A percentile compares a stretch with the other conserved stretches of the same genome.
Conservation (phyloP, 2,113 vertebrate species). For the Catagonus wagneri region DNA sequence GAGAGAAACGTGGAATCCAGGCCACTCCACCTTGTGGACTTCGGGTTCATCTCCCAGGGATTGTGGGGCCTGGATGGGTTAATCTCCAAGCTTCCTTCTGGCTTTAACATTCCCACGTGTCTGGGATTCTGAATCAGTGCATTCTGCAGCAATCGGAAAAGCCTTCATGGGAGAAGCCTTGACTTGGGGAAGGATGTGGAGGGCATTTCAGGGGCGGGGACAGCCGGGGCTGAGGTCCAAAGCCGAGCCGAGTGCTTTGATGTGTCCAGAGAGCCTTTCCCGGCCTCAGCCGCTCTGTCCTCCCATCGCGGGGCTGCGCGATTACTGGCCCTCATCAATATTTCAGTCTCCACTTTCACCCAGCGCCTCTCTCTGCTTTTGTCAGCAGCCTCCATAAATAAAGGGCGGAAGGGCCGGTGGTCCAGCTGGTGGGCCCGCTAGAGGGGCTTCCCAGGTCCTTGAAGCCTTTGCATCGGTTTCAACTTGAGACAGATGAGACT, state of each 20-base stretch:
- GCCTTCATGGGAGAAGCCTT: rapidly evolving
- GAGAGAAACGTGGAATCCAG: not conserved
- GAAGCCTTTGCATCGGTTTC: not conserved
- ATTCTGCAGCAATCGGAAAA: not conserved
- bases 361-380: not conserved
- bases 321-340: not conserved
- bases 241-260: not conserved
- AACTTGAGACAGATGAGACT: not conserved
- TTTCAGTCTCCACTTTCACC: not conserved
- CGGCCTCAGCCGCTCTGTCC: not conserved
- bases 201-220: no score
- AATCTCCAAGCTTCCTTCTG: not conserved
- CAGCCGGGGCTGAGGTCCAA: not conserved
- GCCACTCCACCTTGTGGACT: not conserved
- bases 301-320: rapidly evolving
- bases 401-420: rapidly evolving
- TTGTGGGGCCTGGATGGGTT: not conserved
- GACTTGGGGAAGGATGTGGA: no score
- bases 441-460: not conserved
- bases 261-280: rapidly evolving
- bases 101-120: not conserved
- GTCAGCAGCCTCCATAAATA: not conserved
- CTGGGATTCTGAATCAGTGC: not conserved
- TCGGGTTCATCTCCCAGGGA: not conserved
- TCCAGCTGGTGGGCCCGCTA: not conserved